phyloP scores from a whole-genome alignment of 1,140 invertebrate species.

The Conus ventricosus region DNA sequence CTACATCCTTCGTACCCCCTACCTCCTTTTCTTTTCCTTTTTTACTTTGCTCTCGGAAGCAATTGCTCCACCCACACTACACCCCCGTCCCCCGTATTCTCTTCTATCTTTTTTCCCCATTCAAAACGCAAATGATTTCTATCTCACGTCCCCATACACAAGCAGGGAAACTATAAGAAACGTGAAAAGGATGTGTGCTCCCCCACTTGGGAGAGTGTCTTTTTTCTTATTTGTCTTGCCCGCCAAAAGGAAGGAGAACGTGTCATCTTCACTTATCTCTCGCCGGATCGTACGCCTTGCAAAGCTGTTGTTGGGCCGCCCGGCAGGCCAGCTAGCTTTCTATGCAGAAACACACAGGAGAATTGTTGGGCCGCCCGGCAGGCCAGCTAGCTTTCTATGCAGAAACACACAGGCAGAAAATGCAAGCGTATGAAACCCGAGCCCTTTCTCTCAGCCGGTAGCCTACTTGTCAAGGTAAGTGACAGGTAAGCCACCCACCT shows the following conservation, averaged over 20 bases:
- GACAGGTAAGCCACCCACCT: conserved; percentile 6
- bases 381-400: background rate
- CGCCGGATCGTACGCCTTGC: background rate
- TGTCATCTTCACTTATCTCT: background rate
- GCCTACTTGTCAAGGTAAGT: background rate
- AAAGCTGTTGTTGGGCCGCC: background rate
- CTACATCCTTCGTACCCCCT: background rate
- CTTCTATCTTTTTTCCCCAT: background rate
- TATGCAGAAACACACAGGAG: background rate
- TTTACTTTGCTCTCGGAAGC: background rate
- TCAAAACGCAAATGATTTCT: background rate
- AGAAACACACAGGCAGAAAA: background rate
- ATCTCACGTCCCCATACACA: too few species aligned
- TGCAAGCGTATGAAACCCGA: background rate
- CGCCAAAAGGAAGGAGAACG: background rate
- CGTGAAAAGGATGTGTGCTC: too few species aligned
- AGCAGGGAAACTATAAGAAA: too few species aligned
- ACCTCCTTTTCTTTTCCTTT: background rate
- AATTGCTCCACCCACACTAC: too few species aligned
- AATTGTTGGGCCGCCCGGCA: background rate
- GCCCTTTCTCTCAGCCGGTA: background rate
- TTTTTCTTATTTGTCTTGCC: background rate
- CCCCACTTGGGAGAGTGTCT: background rate
- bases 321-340: background rate
- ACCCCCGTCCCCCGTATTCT: background rate